Evolutionary conservation across 1,140 invertebrate genomes (phyloP).

Genomic region (Asbolus verrucosus): DNA sequence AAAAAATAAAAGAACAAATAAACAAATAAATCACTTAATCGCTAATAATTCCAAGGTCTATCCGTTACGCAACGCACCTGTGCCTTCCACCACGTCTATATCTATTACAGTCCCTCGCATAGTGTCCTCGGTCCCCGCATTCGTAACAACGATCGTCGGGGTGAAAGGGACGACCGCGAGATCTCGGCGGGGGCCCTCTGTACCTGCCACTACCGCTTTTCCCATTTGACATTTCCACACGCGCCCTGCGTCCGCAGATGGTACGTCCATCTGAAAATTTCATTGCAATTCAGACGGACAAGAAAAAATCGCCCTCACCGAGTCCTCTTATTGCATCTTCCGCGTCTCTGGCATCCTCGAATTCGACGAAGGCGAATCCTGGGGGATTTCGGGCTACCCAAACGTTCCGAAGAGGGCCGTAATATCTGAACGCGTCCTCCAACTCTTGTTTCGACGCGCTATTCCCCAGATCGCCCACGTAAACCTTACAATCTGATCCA

Average conservation of each 20-base stretch:
- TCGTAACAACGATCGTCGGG: constrained; percentile 92
- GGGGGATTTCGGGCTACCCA: constrained; percentile 95
- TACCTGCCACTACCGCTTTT: constrained; percentile 76
- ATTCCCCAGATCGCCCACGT: constrained; percentile 93
- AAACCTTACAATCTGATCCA: constrained; percentile 93
- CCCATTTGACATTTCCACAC: constrained; percentile 93
- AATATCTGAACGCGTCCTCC: constrained; percentile 94
- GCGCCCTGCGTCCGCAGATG: constrained; percentile 88
- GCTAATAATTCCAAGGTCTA: too few species aligned
- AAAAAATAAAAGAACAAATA: constrained; percentile 46
- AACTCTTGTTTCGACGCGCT: constrained; percentile 91
- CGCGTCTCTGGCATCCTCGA: constrained; percentile 90
- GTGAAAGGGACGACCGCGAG: constrained; percentile 76
- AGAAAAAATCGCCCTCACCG: constrained; percentile 72
- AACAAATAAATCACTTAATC: too few species aligned
- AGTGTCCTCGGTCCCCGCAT: constrained; percentile 91
- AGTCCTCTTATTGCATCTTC: constrained; percentile 89
- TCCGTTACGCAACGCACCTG: too few species aligned
- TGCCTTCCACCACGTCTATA: constrained; percentile 69
- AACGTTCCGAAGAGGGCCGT: constrained; percentile 92
- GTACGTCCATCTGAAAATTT: constrained; percentile 78
- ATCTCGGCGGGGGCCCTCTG: constrained; percentile 67
- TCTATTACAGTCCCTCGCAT: constrained; percentile 87
- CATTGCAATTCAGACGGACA: too few species aligned
- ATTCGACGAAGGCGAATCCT: constrained; percentile 96